Base-by-base conservation (phyloP, 2,797 vertebrate genomes). In the Phataginus tricuspis region DNA sequence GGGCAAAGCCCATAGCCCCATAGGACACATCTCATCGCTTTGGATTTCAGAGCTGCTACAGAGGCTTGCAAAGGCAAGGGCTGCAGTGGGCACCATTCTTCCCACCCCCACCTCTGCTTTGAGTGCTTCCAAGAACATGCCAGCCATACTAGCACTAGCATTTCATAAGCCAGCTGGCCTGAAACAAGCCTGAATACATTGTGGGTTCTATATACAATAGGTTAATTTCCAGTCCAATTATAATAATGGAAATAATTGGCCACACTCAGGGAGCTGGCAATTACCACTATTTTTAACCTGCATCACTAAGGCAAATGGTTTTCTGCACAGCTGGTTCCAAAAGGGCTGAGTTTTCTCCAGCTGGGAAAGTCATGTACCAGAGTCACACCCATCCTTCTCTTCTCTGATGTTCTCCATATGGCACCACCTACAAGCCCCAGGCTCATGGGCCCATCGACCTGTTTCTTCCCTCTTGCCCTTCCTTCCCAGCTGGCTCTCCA, bases 221-320 rank as follows among this genome's bases (percentile, higher is more conserved):
- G 93, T 96, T 97, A 87, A 94, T 90, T 97, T 95, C 66, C 83
- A 94, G 68, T 78, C 79, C 90, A 94, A 78, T 94, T 94, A 93
- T 59, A 96, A 94, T 85, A 95, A 96, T 94, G 61, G 61, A 87
- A 90, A 93, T 97, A 94, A 96, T 78, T 96, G 91, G 69, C 29
- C 66, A 71, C 71, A 87, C 66, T 90, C 45, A 23, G 69, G 84
- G 88, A 95, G 88, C 82, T 96, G 87, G 85, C 86, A 97, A 95
- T 97, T 96, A 78, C 69, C 57, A 78, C 72, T 90, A 94, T 95
- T 97, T 97, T 97, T 94, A 97, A 95, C 63, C 72, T 75, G 69
- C 86, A 51, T 91, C 45, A 64, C 63, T 72, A 63, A 96, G 83
- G 86, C 78, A 80, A 72, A 27, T 66, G 68, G n/a, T 68, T 92